Base-by-base conservation (phyloP, 2,888 invertebrate genomes). In the Athalia cordata region DNA sequence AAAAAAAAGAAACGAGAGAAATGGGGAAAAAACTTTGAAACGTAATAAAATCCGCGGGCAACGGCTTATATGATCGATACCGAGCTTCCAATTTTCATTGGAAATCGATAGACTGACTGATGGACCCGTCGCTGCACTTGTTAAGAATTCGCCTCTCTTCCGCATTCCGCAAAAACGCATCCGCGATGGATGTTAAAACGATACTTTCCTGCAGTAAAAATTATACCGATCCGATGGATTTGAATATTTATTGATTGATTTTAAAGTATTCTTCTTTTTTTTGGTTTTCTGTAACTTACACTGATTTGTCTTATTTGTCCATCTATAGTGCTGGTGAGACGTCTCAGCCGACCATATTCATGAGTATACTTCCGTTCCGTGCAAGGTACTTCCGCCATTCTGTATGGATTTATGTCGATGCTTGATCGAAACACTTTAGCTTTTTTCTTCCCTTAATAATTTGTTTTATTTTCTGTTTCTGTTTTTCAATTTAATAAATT, bases 321-420 rank as follows among this genome's bases (percentile, higher is more conserved):
- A 86, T 94, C 94, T 79, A 89, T 89, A 81, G 87, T 87, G 85
- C 93, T 94, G 8, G 95, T 95, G 49, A 95, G 89, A 82, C 94
- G 92, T 82, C 94, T 91, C 81, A 95, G 88, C 85, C 95, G 92
- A 79, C 92, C 92, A 83, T 95, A 96, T 87, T 95, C 96, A 83
- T 93, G 92, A 13, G 93, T 93, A 88, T 96, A 96, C 76, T 87
- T 89, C 81, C 87, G 88, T 79, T 90, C 90, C 6, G 87, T 84
- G 65, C 55, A 52, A 7, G 74, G 57, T 13, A 11, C 64, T 45
- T 89, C 89, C 49, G 86, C 84, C 89, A 89, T 89, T 50, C 66
- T 59, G n/a, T n/a, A 13, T 7, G 55, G 45, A n/a, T 72, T 59
- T 9, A 59, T 49, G 57, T 59, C 52, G 8, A 70, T 55, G 11